Evolutionary conservation across 2,888 invertebrate genomes (phyloP).

Genomic region (Beris morrisii): DNA sequence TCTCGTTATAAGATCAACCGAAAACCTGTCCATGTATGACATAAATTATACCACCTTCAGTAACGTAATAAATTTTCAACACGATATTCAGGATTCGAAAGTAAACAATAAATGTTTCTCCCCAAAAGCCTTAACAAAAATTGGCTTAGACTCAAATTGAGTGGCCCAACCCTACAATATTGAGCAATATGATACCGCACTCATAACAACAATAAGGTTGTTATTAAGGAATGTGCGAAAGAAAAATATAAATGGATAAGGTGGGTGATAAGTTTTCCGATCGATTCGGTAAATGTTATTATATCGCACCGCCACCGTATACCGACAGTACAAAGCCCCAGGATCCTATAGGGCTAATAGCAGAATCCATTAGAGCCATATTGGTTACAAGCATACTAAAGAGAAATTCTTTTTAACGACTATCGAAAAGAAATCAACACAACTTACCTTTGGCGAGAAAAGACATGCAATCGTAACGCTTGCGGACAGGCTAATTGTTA

Average conservation of each 20-base stretch:
- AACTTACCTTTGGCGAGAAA: slow-evolving; percentile 86
- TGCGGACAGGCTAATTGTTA: slow-evolving; percentile 91
- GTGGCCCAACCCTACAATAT: slow-evolving; percentile 2
- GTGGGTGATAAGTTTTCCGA: slow-evolving; percentile 8
- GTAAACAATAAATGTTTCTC: neutral
- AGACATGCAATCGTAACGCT: slow-evolving; percentile 92
- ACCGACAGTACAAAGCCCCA: neutral
- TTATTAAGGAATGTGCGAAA: slow-evolving; percentile 15
- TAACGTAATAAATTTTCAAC: no score
- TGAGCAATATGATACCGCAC: slow-evolving; percentile 9
- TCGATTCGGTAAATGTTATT: slow-evolving; percentile 15
- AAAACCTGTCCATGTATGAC: no score
- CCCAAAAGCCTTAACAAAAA: neutral
- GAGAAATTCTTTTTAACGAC: no score
- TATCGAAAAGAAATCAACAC: no score
- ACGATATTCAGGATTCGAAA: neutral
- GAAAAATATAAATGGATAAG: slow-evolving; percentile 15
- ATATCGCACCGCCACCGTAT: neutral
- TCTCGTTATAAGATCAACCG: no score
- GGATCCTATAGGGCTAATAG: no score
- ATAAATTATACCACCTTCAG: no score
- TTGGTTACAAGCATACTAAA: no score
- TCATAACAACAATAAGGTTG: neutral
- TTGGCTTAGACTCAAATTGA: slow-evolving; percentile 7
- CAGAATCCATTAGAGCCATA: no score